phyloP scores from a whole-genome alignment of 2,113 vertebrate species.

The Passer montanus region DNA sequence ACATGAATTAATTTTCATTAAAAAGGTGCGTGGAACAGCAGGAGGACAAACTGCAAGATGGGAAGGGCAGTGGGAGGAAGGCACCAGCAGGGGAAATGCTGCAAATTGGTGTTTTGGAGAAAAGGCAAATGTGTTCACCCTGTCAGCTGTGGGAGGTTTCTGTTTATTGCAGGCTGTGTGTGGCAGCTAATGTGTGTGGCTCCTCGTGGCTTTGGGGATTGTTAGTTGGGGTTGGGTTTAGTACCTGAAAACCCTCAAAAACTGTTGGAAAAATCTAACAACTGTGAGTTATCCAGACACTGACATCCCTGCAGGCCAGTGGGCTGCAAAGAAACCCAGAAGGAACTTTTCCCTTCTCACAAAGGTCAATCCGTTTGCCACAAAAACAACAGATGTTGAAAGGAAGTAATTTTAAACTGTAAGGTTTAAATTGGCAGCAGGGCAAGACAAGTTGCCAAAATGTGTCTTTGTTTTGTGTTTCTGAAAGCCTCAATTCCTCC shows the following conservation, averaged over 20 bases:
- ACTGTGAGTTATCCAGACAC: neutral
- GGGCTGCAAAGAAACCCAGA: neutral
- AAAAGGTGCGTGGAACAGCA: neutral
- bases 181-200: neutral
- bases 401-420: neutral
- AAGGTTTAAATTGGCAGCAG: neutral
- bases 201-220: neutral
- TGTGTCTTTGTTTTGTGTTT: slow-evolving; percentile 12
- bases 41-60: neutral
- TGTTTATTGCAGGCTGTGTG: neutral
- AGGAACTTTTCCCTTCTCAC: neutral
- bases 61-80: neutral
- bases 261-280: neutral
- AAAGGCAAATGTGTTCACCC: neutral
- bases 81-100: neutral
- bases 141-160: neutral
- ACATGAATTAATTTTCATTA: slow-evolving; percentile 38
- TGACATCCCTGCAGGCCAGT: neutral
- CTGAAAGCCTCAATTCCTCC: neutral
- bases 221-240: neutral
- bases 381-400: slow-evolving; percentile 19
- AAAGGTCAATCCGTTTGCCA: neutral
- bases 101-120: neutral
- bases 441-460: slow-evolving; percentile 14
- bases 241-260: neutral